Percentiles rank a stretch among this genome's conserved stretches.
phyloP scores from a whole-genome alignment of 2,113 vertebrate genomes.

The Calypte anna region DNA sequence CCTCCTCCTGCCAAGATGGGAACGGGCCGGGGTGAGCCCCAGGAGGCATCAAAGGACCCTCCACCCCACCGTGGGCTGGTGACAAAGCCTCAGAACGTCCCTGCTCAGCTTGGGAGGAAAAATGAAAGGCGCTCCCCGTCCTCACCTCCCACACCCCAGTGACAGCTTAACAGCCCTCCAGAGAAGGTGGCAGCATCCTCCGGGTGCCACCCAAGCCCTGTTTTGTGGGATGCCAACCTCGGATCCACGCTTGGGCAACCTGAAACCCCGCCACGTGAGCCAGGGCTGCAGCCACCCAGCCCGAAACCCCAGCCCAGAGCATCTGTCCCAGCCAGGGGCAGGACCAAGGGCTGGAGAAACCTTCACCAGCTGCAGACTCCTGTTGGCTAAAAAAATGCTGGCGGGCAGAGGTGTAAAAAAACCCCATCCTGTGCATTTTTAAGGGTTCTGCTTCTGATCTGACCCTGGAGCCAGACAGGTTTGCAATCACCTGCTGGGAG shows the following conservation, averaged over 20 bases:
- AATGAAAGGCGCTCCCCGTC: background rate
- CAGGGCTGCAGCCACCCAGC: background rate
- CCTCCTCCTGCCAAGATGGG: conserved; percentile 35
- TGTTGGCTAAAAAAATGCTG: rapidly evolving
- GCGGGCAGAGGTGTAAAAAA: background rate
- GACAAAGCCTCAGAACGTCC: background rate
- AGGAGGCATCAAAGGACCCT: background rate
- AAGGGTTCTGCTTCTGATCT: background rate
- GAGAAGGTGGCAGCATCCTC: rapidly evolving
- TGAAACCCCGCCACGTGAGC: background rate
- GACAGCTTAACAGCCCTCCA: background rate
- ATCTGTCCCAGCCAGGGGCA: background rate
- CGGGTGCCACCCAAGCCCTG: background rate
- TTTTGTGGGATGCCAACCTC: background rate
- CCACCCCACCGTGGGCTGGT: background rate
- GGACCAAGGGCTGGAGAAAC: background rate
- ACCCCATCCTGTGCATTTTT: background rate
- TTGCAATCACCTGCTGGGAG: background rate
- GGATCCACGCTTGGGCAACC: background rate
- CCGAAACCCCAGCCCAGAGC: background rate
- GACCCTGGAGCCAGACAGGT: background rate
- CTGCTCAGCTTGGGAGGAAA: background rate
- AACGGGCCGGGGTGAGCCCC: background rate
- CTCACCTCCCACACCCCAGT: background rate
- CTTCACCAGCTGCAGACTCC: too few relatives aligned